Conservation (phyloP, 2,797 vertebrate genomes). For the Benthosema pterotum region DNA sequence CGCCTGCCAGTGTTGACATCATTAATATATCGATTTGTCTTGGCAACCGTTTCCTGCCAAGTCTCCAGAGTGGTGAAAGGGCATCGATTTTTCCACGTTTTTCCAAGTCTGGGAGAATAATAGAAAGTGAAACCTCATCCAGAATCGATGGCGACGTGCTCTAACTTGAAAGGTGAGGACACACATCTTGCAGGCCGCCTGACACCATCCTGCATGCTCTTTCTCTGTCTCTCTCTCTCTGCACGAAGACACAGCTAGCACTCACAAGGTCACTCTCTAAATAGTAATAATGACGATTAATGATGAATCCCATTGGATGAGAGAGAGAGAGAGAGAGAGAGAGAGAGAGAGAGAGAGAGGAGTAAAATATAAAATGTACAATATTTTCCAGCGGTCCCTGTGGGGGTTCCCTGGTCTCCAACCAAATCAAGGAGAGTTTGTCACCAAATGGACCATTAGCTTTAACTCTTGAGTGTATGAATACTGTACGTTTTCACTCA, state of each 20-base stretch:
- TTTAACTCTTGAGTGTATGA: too few species aligned
- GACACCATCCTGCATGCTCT: constrained; percentile 16
- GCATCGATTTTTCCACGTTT: constrained; percentile 61
- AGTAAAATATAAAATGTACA: too few species aligned
- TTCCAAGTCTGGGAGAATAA: constrained; percentile 46
- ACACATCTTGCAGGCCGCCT: constrained; percentile 29
- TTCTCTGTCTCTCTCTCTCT: constrained; percentile 8
- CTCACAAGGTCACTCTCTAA: constrained; percentile 61
- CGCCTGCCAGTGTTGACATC: constrained; percentile 2
- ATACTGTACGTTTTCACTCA: too few species aligned
- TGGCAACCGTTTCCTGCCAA: constrained; percentile 26
- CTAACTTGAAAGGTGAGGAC: constrained; percentile 47
- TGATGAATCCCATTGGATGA: constrained; percentile 3
- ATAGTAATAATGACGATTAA: constrained; percentile 21
- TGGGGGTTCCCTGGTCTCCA: too few species aligned
- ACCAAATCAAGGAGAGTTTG: too few species aligned
- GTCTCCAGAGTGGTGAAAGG: constrained; percentile 27
- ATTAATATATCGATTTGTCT: constrained; percentile 3
- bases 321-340: neutral
- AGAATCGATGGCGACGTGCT: constrained; percentile 68
- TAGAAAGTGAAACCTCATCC: constrained; percentile 60
- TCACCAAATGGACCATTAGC: too few species aligned
- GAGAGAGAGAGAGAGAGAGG: neutral
- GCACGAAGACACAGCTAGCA: constrained; percentile 41
- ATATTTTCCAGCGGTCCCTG: too few species aligned